These are phyloP conservation scores for Peromyscus leucopus DNA, from an alignment of 2,113 vertebrate genomes.

Conservation along the genomic window DNA sequence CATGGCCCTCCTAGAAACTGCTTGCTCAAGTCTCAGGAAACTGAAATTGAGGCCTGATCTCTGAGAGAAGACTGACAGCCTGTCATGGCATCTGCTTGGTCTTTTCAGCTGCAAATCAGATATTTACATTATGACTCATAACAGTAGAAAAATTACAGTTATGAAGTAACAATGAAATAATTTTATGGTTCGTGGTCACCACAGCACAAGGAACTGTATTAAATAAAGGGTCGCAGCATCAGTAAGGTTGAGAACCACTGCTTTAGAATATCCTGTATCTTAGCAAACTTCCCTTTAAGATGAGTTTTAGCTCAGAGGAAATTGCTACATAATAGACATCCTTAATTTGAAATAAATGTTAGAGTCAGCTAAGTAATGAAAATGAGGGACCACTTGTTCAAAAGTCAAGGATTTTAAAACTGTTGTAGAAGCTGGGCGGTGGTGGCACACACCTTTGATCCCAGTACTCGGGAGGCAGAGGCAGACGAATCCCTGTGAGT, in stretches of 20 bases:
- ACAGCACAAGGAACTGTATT: background rate
- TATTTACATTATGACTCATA: background rate
- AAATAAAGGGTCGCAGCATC: background rate
- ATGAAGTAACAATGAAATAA: background rate
- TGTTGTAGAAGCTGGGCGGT: background rate
- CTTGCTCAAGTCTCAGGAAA: too few relatives aligned
- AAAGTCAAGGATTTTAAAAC: constrained; percentile 38
- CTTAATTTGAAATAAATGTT: constrained; percentile 14
- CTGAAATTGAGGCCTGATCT: too few relatives aligned
- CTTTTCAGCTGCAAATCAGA: background rate
- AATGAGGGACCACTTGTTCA: background rate
- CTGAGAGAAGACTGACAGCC: too few relatives aligned
- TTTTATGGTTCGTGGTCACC: background rate
- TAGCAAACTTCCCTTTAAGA: background rate
- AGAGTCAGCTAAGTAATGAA: constrained; percentile 18
- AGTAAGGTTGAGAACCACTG: background rate
- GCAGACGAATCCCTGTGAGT: background rate
- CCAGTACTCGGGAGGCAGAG: background rate
- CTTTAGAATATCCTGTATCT: background rate
- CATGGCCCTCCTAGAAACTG: too few relatives aligned
- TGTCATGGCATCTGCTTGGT: too few relatives aligned
- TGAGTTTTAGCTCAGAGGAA: background rate
- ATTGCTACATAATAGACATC: background rate
- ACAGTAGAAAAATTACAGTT: background rate
- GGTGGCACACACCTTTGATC: background rate